phyloP scores from a whole-genome alignment of 2,113 vertebrate genomes.

The Circaetus gallicus region DNA sequence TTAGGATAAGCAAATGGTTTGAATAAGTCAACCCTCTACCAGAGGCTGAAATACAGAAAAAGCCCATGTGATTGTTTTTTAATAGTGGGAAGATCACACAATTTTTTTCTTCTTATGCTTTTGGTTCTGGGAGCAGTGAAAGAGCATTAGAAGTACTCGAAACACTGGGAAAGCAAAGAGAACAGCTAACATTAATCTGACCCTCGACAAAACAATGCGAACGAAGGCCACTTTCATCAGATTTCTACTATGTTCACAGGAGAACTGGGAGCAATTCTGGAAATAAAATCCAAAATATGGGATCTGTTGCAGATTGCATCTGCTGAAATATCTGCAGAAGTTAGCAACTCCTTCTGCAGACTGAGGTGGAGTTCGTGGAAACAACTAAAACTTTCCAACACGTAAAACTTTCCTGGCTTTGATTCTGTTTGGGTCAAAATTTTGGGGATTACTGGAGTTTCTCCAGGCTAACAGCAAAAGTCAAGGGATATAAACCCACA shows the following conservation, averaged over 20 bases:
- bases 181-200: constrained; percentile 4
- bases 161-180: neutral
- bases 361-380: neutral
- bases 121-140: constrained; percentile 14
- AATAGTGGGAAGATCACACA: neutral
- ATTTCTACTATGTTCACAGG: constrained; percentile 19
- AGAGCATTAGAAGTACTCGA: neutral
- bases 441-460: neutral
- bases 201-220: neutral
- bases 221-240: constrained; percentile 7
- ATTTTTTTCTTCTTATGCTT: neutral
- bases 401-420: constrained; percentile 37
- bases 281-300: constrained; percentile 26
- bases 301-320: neutral
- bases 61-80: neutral
- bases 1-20: neutral
- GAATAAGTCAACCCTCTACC: neutral
- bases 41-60: neutral
- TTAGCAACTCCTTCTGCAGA: neutral
- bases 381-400: constrained; percentile 9
- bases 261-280: constrained; percentile 41
- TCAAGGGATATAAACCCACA: neutral
- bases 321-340: constrained; percentile 36
- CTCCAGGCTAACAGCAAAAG: neutral
- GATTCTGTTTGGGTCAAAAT: neutral